Conservation (phyloP, 2,888 invertebrate species). For the Oxyteleia sp. region DNA sequence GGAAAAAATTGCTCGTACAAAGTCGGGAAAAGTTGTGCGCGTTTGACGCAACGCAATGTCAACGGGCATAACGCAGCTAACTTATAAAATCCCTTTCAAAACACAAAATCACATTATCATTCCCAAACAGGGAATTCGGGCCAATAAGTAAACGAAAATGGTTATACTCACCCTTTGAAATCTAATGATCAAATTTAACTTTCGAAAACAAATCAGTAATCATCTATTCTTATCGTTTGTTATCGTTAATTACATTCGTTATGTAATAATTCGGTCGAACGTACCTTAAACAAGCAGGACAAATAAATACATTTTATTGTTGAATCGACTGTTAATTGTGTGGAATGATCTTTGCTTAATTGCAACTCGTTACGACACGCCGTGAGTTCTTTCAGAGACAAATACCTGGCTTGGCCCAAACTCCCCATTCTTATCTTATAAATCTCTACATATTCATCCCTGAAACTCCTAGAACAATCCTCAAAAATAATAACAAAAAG, state of each 20-base stretch:
- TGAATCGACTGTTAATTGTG: background rate
- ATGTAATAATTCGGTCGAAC: background rate
- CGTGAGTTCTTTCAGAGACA: background rate
- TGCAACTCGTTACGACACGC: background rate
- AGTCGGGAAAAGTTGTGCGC: constrained; percentile 3
- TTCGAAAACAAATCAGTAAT: background rate
- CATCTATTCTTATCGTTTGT: constrained; percentile 1
- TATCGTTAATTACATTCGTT: constrained; percentile 4
- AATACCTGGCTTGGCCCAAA: constrained; percentile 41
- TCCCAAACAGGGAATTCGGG: constrained; percentile 60
- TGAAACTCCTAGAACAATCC: constrained; percentile 32
- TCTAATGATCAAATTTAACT: constrained; percentile 15
- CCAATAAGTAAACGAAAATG: no score
- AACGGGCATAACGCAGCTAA: background rate
- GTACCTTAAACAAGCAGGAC: constrained; percentile 14
- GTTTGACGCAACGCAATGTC: background rate
- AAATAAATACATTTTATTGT: background rate
- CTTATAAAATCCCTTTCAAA: background rate
- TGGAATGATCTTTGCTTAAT: background rate
- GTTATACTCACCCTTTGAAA: constrained; percentile 44
- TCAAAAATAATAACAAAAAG: constrained; percentile 14
- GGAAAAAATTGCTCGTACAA: constrained; percentile 42
- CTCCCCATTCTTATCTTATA: constrained; percentile 41
- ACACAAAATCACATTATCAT: background rate
- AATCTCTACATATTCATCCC: constrained; percentile 1